phyloP scores from a whole-genome alignment of 2,113 vertebrate genomes.

The Thalassoma bifasciatum region DNA sequence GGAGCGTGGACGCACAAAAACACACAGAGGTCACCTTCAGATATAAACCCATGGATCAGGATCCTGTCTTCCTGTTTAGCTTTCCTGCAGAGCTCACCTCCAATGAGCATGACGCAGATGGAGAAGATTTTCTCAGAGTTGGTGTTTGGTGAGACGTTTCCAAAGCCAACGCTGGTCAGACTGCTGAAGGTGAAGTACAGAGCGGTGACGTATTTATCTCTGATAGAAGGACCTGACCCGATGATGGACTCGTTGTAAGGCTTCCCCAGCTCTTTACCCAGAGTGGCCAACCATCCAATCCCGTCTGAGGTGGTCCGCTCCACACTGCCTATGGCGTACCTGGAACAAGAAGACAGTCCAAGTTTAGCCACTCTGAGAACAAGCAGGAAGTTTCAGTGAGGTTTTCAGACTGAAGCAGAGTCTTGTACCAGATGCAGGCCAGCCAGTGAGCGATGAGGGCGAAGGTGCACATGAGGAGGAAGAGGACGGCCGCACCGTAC shows the following conservation, averaged over 20 bases:
- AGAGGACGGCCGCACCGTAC: conserved; percentile 89
- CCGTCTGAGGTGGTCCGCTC: conserved; percentile 79
- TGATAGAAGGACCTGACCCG: conserved; percentile 86
- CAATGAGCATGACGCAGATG: conserved; percentile 93
- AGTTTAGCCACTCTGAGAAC: too few species aligned
- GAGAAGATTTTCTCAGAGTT: conserved; percentile 95
- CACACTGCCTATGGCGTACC: conserved; percentile 88
- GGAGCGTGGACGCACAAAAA: conserved; percentile 10
- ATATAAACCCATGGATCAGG: too few species aligned
- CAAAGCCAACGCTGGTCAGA: conserved; percentile 93
- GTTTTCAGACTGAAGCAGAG: neutral
- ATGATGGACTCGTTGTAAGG: conserved; percentile 85
- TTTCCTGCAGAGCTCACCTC: conserved; percentile 85
- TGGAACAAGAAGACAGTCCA: neutral
- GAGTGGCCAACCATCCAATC: conserved; percentile 90
- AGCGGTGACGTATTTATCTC: conserved; percentile 93
- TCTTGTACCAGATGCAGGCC: conserved; percentile 97
- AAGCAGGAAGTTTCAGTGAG: too few species aligned
- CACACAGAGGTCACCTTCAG: too few species aligned
- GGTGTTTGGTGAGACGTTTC: conserved; percentile 94
- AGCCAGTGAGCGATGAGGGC: conserved; percentile 96
- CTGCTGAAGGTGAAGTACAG: conserved; percentile 97
- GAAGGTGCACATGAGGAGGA: conserved; percentile 92
- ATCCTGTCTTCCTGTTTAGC: neutral
- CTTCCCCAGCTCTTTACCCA: conserved; percentile 89